Percentiles rank a stretch among this genome's conserved stretches.
These are phyloP conservation scores for Spisula subtruncata DNA, from an alignment of 2,888 invertebrate species.

Conservation along the genomic window DNA sequence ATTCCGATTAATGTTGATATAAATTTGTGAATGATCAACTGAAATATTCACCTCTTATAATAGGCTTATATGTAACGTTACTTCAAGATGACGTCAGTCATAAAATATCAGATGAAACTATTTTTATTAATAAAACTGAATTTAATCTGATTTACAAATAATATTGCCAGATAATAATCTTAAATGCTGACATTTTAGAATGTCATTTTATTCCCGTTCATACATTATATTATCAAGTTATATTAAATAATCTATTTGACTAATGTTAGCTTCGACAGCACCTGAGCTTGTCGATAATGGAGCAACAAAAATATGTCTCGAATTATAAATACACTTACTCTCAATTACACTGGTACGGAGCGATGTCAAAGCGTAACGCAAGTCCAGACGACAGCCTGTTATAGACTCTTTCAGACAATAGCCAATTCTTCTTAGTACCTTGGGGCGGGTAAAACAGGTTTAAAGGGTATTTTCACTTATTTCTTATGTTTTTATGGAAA, in stretches of 20 bases:
- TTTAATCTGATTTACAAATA: background rate
- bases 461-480: too few species aligned
- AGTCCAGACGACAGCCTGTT: too few species aligned
- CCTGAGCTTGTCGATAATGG: background rate
- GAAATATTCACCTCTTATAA: too few species aligned
- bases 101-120: background rate
- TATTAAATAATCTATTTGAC: slow-evolving; percentile 1
- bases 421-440: too few species aligned
- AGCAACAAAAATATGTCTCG: slow-evolving; percentile 3
- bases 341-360: too few species aligned
- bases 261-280: background rate
- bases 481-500: too few species aligned
- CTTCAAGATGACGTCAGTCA: background rate
- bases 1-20: too few species aligned
- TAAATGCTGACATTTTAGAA: background rate
- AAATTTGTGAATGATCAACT: too few species aligned
- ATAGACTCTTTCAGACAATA: too few species aligned
- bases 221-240: slow-evolving; percentile 8
- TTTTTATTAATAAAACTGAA: background rate
- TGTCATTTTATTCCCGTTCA: background rate
- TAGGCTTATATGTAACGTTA: background rate
- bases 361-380: too few species aligned
- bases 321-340: slow-evolving; percentile 5
- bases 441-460: too few species aligned
- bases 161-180: background rate